Percentiles rank a stretch among this genome's conserved stretches.
These are phyloP conservation scores for Gadopsis bispinosus DNA, from an alignment of 2,797 vertebrate genomes.

Conservation along the genomic window DNA sequence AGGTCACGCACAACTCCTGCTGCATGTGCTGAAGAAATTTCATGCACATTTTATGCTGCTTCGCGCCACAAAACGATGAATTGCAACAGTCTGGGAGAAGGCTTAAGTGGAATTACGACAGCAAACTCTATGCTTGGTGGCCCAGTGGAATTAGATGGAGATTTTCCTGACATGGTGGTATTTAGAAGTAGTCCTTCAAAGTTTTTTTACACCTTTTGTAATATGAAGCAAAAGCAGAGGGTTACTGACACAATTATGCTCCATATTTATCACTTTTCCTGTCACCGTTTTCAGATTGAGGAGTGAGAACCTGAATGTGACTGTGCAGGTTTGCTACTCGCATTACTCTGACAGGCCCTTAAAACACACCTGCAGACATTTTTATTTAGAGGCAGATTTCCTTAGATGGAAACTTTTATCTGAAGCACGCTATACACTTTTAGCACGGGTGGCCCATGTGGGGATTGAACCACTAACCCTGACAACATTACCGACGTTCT, in stretches of 20 bases:
- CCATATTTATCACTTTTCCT: slow-evolving; percentile 28
- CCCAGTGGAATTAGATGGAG: slow-evolving; percentile 4
- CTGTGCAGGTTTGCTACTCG: slow-evolving; percentile 30
- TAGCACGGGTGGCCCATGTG: not conserved
- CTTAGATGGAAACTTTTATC: slow-evolving; percentile 33
- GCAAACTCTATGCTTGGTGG: slow-evolving; percentile 30
- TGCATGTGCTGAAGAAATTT: slow-evolving; percentile 28
- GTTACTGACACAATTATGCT: slow-evolving; percentile 4
- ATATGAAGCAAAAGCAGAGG: slow-evolving; percentile 25
- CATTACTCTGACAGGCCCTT: slow-evolving; percentile 6
- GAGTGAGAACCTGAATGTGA: slow-evolving; percentile 13
- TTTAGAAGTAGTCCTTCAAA: slow-evolving; percentile 2
- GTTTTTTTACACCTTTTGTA: slow-evolving; percentile 15
- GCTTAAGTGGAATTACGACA: slow-evolving; percentile 39
- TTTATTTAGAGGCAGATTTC: slow-evolving; percentile 20
- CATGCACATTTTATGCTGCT: slow-evolving; percentile 34
- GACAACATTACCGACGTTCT: slow-evolving; percentile 1
- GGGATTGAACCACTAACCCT: not conserved
- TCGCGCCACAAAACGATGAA: slow-evolving; percentile 50
- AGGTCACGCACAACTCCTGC: slow-evolving; percentile 40
- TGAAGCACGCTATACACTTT: slow-evolving; percentile 5
- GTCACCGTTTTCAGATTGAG: slow-evolving; percentile 17
- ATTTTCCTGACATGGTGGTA: slow-evolving; percentile 2
- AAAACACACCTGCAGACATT: slow-evolving; percentile 28
- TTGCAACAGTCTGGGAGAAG: slow-evolving; percentile 27